Base-by-base conservation (phyloP, 2,888 invertebrate species). In the Cheilosia vernalis region DNA sequence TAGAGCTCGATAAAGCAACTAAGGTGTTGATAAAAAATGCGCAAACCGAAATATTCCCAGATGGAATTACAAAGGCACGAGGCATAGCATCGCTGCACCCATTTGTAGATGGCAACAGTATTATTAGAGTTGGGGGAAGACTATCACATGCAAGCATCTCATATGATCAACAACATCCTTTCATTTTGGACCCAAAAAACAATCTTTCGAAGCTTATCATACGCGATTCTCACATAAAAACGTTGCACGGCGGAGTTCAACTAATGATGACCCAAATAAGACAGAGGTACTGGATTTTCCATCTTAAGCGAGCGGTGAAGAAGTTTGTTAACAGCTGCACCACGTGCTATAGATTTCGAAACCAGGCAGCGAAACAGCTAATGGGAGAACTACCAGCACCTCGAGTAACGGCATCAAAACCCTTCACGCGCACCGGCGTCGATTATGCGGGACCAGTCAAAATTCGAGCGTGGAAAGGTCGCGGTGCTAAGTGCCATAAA, bases 391-490 rank as follows among this genome's bases (percentile, higher is more conserved):
- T 30, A 0, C 30, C 30, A 30, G 7, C 27, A n/a, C 42, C 44
- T 19, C 30, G 80, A 51, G 73, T 77, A 7, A 47, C 7, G 6
- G 64, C 53, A 44, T 44, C 30, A 1, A 30, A 7, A 30, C 30
- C 6, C 30, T 30, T 56, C 47, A 19, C 56, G 2, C 51, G 63
- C 30, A 70, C 66, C n/a, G 87, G 87, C 1, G 58, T 87, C 4
- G 88, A 88, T 64, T 88, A 82, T 69, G 87, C 78, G 4, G 88
- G 87, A 0, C 27, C 27, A 6, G 6, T 27, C 0, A 27, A 6
- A 6, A 27, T 27, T 6, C 27, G 27, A 27, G 27, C 27, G 27
- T 27, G 27, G 27, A 27, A 27, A 27, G 27, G 27, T 27, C 27
- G 27, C 27, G 27, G 27, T 6, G 27, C 27, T 27, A 27, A 27